These are phyloP conservation scores for Diplodus puntazzo DNA, from an alignment of 2,797 vertebrate species.

Conservation along the genomic window DNA sequence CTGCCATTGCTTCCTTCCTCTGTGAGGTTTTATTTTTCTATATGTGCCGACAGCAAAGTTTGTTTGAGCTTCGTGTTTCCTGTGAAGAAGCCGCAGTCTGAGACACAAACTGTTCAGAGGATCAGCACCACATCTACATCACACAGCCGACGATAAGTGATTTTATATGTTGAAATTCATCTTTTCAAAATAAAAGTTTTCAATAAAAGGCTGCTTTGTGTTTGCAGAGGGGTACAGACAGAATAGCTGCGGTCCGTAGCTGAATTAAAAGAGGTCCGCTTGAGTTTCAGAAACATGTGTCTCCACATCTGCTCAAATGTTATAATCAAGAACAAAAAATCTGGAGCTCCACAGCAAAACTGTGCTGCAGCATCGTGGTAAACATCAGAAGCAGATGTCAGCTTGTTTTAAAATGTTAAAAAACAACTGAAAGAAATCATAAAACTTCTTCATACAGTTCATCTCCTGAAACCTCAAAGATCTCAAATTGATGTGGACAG, in stretches of 20 bases:
- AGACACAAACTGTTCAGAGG: slow-evolving; percentile 24
- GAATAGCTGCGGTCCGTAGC: not conserved
- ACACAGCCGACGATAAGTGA: not conserved
- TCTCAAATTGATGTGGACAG: too few species aligned
- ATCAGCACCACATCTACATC: slow-evolving; percentile 22
- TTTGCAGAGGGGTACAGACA: not conserved
- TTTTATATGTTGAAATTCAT: slow-evolving; percentile 66
- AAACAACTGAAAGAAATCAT: too few species aligned
- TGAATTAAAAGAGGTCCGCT: not conserved
- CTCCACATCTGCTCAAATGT: too few species aligned
- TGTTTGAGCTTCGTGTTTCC: slow-evolving; percentile 49
- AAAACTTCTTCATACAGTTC: too few species aligned
- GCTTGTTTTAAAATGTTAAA: too few species aligned
- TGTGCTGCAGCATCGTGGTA: too few species aligned
- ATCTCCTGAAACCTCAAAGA: too few species aligned
- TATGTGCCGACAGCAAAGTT: slow-evolving; percentile 54
- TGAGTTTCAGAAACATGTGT: not conserved
- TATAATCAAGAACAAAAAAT: too few species aligned
- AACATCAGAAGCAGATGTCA: too few species aligned
- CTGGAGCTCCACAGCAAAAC: too few species aligned
- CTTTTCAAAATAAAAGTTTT: slow-evolving; percentile 76
- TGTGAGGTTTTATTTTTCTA: slow-evolving; percentile 62
- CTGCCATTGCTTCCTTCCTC: slow-evolving; percentile 40
- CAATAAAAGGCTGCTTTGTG: slow-evolving; percentile 13
- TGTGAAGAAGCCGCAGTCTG: slow-evolving; percentile 39